Conservation (phyloP, 2,797 vertebrate genomes). For the Chelon auratus region DNA sequence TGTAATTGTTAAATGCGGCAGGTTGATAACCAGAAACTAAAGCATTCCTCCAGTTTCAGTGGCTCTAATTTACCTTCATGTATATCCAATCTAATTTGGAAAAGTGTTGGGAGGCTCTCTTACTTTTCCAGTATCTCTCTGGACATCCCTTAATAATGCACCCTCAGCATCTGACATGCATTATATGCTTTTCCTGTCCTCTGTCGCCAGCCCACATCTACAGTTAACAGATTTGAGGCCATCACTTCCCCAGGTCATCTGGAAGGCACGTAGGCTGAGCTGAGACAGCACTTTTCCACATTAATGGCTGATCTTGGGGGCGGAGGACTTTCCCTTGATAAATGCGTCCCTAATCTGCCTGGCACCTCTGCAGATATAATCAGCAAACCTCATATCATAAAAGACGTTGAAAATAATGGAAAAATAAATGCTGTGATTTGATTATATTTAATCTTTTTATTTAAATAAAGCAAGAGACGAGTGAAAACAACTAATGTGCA, state of each 20-base stretch:
- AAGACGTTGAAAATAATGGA: background rate
- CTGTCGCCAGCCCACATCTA: background rate
- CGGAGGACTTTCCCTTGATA: conserved; percentile 16
- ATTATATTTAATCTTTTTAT: background rate
- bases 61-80: background rate
- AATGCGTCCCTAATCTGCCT: conserved; percentile 24
- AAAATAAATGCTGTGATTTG: background rate
- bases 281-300: conserved; percentile 57
- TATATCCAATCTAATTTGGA: background rate
- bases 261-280: conserved; percentile 39
- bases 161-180: conserved; percentile 26
- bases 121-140: background rate
- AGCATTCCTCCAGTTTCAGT: background rate
- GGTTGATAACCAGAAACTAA: background rate
- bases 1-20: background rate
- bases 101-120: background rate
- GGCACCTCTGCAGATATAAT: conserved; percentile 26
- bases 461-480: background rate
- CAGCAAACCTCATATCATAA: conserved; percentile 3
- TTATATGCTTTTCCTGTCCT: conserved; percentile 10
- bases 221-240: conserved; percentile 9
- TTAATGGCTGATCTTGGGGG: conserved; percentile 31
- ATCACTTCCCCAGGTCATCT: conserved; percentile 33
- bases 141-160: conserved; percentile 19
- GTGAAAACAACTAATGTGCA: background rate